These are phyloP conservation scores for Mimas tiliae DNA, from an alignment of 2,888 invertebrate genomes.

Conservation along the genomic window DNA sequence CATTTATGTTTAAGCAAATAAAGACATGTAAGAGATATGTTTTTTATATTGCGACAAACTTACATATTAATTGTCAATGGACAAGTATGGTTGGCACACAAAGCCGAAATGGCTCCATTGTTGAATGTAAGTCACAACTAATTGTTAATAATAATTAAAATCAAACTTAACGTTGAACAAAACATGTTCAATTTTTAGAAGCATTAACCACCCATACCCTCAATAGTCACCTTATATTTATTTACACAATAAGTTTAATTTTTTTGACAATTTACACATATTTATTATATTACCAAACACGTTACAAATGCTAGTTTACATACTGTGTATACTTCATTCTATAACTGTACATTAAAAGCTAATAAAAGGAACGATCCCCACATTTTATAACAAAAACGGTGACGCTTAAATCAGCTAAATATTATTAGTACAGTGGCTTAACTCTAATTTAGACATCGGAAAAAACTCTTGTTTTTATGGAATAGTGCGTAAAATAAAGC, in stretches of 20 bases:
- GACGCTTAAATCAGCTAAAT: conserved; percentile 23
- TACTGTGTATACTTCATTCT: conserved; percentile 4
- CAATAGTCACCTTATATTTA: conserved; percentile 10
- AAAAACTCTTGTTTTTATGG: conserved; percentile 26
- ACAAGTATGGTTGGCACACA: conserved; percentile 1
- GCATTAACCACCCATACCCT: conserved; percentile 3
- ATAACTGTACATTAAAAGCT: conserved; percentile 29
- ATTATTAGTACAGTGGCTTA: conserved; percentile 38
- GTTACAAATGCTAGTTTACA: conserved; percentile 26
- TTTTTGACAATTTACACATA: conserved; percentile 16
- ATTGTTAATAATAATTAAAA: too few relatives aligned
- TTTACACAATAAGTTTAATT: conserved; percentile 17
- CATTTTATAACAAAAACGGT: conserved; percentile 26
- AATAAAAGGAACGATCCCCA: conserved; percentile 42
- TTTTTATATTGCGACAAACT: background rate
- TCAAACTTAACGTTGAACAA: background rate
- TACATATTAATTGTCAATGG: conserved; percentile 12
- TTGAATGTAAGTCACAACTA: background rate
- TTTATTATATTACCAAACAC: conserved; percentile 1
- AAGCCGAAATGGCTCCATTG: background rate
- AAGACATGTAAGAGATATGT: background rate
- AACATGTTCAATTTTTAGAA: conserved; percentile 6
- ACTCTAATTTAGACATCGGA: conserved; percentile 64
- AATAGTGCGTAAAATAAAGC: conserved; percentile 14
- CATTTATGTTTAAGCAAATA: background rate